phyloP scores from a whole-genome alignment of 1,140 invertebrate genomes.

The Prorops nasuta region DNA sequence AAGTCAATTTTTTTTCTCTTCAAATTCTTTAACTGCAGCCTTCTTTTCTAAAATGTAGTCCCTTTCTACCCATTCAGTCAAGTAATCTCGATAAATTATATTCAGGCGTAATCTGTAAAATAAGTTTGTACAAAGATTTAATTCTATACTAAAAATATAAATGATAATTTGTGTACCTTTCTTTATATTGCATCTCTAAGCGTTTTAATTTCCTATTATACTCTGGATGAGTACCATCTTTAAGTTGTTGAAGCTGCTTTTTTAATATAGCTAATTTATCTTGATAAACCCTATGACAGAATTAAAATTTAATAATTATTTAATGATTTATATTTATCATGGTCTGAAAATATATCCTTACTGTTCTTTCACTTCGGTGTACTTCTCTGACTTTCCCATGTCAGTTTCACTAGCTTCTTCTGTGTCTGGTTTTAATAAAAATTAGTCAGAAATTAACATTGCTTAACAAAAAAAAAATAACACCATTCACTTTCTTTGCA shows the following conservation, averaged over 20 bases:
- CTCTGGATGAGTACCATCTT: conserved; percentile 84
- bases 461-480: not conserved
- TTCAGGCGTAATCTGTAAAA: conserved; percentile 69
- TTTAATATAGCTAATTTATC: conserved; percentile 88
- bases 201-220: conserved; percentile 79
- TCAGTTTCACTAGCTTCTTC: conserved; percentile 90
- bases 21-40: conserved; percentile 86
- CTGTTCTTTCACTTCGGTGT: conserved; percentile 89
- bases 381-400: conserved; percentile 76
- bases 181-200: conserved; percentile 78
- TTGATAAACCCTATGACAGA: conserved; percentile 79
- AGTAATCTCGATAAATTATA: conserved; percentile 79
- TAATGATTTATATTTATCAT: conserved; percentile 33
- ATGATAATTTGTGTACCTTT: conserved; percentile 62
- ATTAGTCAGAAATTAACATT: too few relatives aligned
- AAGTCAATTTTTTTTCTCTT: conserved; percentile 92
- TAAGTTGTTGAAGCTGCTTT: conserved; percentile 84
- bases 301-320: conserved; percentile 52
- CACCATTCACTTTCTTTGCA: conserved; percentile 1
- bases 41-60: conserved; percentile 88
- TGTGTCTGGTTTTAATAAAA: conserved; percentile 64
- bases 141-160: not conserved
- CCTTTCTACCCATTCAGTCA: conserved; percentile 81
- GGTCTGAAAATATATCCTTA: conserved; percentile 53
- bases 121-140: not conserved